phyloP scores from a whole-genome alignment of 2,113 vertebrate species.

The Paramormyrops kingsleyae region DNA sequence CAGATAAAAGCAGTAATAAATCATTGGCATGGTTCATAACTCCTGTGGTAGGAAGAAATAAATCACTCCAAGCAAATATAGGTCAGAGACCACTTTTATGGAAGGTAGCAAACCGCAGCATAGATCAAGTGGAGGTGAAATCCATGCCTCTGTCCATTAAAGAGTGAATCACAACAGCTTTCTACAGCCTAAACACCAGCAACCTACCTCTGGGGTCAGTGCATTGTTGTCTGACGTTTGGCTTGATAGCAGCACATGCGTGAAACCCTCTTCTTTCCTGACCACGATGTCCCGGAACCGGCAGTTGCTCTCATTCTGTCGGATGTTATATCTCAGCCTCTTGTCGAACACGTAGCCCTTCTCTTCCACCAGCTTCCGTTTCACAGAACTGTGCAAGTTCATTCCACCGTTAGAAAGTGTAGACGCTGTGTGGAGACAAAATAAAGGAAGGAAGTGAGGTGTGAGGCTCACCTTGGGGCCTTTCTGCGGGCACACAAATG shows the following conservation, averaged over 20 bases:
- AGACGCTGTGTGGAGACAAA: conserved; percentile 56
- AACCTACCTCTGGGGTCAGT: conserved; percentile 86
- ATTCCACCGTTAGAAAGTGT: conserved; percentile 75
- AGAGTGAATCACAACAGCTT: background rate
- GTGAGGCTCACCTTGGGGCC: background rate
- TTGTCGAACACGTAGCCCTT: conserved; percentile 95
- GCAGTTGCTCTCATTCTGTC: conserved; percentile 90
- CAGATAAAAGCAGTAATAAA: background rate
- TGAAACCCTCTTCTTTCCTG: conserved; percentile 94
- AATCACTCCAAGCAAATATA: background rate
- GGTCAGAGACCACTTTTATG: background rate
- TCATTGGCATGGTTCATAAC: background rate
- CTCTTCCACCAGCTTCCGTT: conserved; percentile 83
- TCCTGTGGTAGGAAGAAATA: background rate
- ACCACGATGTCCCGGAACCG: conserved; percentile 97
- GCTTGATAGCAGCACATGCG: conserved; percentile 89
- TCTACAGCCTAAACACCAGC: background rate
- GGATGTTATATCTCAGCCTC: conserved; percentile 89
- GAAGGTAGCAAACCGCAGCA: background rate
- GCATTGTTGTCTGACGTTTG: conserved; percentile 96
- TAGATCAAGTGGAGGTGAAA: background rate
- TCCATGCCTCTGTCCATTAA: background rate
- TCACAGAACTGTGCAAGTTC: conserved; percentile 77
- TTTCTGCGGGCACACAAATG: background rate
- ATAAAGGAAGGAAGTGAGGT: conserved; percentile 21